Conservation (phyloP, 2,797 vertebrate genomes). For the Balearica regulorum region DNA sequence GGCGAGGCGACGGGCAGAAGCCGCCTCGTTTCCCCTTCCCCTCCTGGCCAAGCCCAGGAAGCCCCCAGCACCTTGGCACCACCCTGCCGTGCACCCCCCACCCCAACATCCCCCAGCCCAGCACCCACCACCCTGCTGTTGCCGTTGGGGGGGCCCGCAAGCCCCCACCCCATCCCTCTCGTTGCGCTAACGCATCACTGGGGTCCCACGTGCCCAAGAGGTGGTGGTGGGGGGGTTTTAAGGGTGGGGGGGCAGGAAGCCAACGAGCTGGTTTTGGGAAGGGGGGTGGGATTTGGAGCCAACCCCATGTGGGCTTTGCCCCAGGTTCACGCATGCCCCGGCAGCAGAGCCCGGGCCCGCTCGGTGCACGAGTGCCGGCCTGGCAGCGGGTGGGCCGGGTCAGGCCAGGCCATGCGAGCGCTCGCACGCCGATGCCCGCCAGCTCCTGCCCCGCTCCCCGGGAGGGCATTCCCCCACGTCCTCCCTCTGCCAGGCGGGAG, state of each 20-base stretch:
- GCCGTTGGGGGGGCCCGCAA: fast-evolving
- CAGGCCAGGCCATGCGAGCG: background rate
- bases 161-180: background rate
- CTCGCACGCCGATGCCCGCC: background rate
- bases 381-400: background rate
- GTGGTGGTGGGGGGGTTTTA: no score
- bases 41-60: constrained; percentile 10
- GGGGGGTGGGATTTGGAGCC: background rate
- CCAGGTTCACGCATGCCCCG: background rate
- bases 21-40: constrained; percentile 51
- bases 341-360: background rate
- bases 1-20: background rate
- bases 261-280: background rate
- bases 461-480: background rate
- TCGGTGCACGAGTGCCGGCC: background rate
- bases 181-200: fast-evolving
- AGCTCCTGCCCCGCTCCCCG: background rate
- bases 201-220: background rate
- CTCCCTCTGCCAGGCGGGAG: background rate
- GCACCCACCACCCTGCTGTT: background rate
- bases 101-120: background rate
- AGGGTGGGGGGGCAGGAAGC: background rate
- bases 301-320: background rate
- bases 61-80: background rate
- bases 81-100: background rate